These are phyloP conservation scores for Onychomys arenicola DNA, from an alignment of 2,797 vertebrate species.

Conservation along the genomic window DNA sequence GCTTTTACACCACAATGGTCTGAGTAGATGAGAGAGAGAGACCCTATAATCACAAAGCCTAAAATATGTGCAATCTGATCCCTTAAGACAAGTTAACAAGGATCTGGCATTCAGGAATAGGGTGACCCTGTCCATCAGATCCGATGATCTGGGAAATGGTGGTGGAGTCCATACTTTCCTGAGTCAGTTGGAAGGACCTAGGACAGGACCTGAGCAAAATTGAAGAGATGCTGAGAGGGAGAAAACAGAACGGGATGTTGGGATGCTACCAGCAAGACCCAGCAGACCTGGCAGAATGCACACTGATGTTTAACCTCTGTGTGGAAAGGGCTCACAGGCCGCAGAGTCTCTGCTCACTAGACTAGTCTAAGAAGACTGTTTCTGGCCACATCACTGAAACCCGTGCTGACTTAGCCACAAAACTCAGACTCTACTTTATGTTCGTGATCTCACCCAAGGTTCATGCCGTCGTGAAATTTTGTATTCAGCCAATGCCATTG, in stretches of 20 bases:
- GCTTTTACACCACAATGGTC: neutral
- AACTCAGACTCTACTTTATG: neutral
- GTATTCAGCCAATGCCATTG: neutral
- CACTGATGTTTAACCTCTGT: neutral
- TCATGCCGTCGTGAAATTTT: neutral
- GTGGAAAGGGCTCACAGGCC: neutral
- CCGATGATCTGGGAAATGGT: neutral
- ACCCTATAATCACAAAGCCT: neutral
- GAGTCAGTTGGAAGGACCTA: neutral
- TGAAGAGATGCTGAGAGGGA: neutral
- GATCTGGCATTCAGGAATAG: neutral
- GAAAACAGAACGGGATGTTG: neutral
- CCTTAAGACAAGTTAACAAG: neutral
- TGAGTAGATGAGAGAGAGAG: neutral
- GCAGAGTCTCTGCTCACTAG: neutral
- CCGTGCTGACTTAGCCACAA: neutral
- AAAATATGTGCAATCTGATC: neutral
- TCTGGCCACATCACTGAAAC: neutral
- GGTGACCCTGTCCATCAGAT: neutral
- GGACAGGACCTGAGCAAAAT: neutral
- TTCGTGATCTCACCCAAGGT: neutral
- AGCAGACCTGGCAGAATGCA: neutral
- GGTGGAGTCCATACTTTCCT: neutral
- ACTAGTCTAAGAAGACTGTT: neutral
- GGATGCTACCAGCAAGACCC: neutral